Percentiles rank a stretch among this genome's conserved stretches.
phyloP scores from a whole-genome alignment of 2,113 vertebrate species.

The Hippocampus zosterae region DNA sequence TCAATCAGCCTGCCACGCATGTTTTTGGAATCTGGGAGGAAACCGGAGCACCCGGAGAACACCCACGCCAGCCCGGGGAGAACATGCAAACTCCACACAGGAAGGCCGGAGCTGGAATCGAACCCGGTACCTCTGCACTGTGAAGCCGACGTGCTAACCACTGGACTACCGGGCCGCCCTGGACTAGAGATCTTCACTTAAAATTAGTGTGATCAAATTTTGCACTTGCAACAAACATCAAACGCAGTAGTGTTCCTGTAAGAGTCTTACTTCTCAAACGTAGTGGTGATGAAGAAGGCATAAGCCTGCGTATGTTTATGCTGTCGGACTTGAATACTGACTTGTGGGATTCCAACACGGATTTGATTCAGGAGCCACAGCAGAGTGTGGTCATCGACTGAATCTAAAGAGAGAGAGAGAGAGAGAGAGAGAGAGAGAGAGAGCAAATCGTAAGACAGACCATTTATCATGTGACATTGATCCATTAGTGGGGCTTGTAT shows the following conservation, averaged over 20 bases:
- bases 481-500: too few species aligned
- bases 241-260: background rate
- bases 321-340: constrained; percentile 93
- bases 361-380: constrained; percentile 95
- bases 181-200: background rate
- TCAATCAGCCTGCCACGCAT: too few species aligned
- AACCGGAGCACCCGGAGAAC: too few species aligned
- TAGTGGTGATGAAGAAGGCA: constrained; percentile 93
- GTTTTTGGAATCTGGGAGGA: too few species aligned
- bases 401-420: constrained; percentile 70
- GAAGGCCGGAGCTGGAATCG: too few species aligned
- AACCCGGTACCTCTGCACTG: too few species aligned
- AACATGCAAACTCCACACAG: too few species aligned
- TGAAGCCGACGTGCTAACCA: too few species aligned
- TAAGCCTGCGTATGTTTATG: constrained; percentile 86
- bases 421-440: constrained; percentile 21
- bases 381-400: constrained; percentile 89
- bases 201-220: background rate
- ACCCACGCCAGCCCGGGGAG: too few species aligned
- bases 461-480: background rate
- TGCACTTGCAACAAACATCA: background rate
- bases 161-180: too few species aligned
- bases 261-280: constrained; percentile 83
- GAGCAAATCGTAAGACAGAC: background rate
- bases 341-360: constrained; percentile 89